Conservation (phyloP, 2,113 vertebrate genomes). For the Otus sunia region DNA sequence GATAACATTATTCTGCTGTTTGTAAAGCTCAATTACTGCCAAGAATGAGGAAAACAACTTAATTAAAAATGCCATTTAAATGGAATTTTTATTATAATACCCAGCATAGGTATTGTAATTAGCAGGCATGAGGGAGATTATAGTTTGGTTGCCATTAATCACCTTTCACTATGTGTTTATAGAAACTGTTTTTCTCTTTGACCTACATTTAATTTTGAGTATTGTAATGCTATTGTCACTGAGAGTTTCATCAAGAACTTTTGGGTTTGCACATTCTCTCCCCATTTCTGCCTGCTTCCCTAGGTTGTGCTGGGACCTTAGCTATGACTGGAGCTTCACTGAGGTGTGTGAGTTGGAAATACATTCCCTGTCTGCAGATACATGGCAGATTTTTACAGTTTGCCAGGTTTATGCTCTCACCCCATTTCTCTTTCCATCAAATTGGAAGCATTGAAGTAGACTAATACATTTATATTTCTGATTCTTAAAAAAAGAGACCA, state of each 20-base stretch:
- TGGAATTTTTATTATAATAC: constrained; percentile 40
- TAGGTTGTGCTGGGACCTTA: neutral
- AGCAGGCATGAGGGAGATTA: constrained; percentile 11
- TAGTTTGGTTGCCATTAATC: constrained; percentile 35
- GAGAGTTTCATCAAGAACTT: neutral
- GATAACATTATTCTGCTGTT: constrained; percentile 17
- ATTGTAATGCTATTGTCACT: neutral
- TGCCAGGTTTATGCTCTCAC: neutral
- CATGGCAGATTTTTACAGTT: neutral
- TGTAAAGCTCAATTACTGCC: constrained; percentile 42
- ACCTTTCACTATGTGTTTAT: neutral
- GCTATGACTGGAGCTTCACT: neutral
- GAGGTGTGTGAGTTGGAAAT: neutral
- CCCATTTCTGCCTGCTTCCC: neutral
- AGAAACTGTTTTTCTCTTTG: neutral
- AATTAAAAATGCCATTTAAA: constrained; percentile 49
- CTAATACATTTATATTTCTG: neutral
- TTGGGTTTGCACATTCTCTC: neutral
- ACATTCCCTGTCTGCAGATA: neutral
- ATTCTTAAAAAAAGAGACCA: neutral
- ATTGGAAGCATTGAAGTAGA: neutral
- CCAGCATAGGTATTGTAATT: constrained; percentile 23
- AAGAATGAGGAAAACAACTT: constrained; percentile 49
- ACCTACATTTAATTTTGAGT: constrained; percentile 24
- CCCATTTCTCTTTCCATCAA: neutral